Percentiles rank a stretch among this genome's conserved stretches.
Conservation (phyloP, 1,140 invertebrate genomes). For the Ips nitidus region DNA sequence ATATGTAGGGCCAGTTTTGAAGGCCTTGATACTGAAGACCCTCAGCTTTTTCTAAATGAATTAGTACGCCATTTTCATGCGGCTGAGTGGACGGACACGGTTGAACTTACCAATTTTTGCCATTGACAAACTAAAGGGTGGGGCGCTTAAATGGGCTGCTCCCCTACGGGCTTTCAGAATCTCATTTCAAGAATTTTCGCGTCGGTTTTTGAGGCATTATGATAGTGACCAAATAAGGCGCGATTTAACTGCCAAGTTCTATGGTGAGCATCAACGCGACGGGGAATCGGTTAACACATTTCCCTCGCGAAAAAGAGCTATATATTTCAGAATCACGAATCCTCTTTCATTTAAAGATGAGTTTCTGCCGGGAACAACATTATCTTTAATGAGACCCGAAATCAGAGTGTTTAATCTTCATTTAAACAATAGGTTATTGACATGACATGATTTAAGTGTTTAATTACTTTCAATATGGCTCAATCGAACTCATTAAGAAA, state of each 20-base stretch:
- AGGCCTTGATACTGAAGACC: too few species aligned
- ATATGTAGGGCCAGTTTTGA: too few species aligned
- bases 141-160: not conserved
- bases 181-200: not conserved
- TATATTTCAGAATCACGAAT: not conserved
- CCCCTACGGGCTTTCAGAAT: not conserved
- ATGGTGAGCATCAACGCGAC: not conserved
- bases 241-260: not conserved
- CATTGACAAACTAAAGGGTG: not conserved
- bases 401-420: too few species aligned
- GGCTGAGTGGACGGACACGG: not conserved
- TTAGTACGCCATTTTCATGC: not conserved
- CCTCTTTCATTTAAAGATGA: not conserved
- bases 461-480: too few species aligned
- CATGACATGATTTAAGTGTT: too few species aligned
- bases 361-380: not conserved
- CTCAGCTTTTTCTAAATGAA: not conserved
- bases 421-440: too few species aligned
- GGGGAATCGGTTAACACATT: too few species aligned
- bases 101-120: not conserved
- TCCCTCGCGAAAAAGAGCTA: too few species aligned
- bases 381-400: too few species aligned
- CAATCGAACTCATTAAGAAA: too few species aligned
- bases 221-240: not conserved
- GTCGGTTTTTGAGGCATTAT: not conserved